These are phyloP conservation scores for Aproaerema taeniolella DNA, from an alignment of 2,888 invertebrate genomes.

Conservation along the genomic window DNA sequence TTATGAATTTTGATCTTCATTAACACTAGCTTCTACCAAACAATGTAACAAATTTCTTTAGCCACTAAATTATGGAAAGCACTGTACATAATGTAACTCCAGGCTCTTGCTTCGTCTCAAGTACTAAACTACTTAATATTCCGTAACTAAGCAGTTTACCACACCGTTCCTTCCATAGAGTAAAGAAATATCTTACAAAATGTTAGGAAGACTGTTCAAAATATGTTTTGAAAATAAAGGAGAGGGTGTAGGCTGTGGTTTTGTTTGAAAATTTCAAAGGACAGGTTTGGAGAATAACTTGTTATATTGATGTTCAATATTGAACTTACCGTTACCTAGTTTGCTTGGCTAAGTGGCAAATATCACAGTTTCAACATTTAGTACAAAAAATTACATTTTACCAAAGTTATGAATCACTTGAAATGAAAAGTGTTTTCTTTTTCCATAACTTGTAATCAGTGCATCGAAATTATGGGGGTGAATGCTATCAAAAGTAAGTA, in stretches of 20 bases:
- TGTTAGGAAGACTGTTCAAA: not conserved
- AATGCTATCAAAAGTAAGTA: too few relatives aligned
- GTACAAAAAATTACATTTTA: too few relatives aligned
- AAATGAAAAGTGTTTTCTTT: too few relatives aligned
- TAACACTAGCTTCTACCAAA: too few relatives aligned
- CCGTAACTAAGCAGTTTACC: constrained; percentile 42
- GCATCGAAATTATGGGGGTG: too few relatives aligned
- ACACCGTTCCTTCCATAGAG: not conserved
- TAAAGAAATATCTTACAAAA: not conserved
- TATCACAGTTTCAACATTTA: too few relatives aligned
- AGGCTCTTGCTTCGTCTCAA: not conserved
- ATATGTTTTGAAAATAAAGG: not conserved
- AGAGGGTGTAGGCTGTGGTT: constrained; percentile 8
- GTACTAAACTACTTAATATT: constrained; percentile 37
- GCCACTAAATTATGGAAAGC: not conserved
- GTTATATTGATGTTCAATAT: not conserved
- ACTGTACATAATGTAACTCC: not conserved
- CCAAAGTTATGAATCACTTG: too few relatives aligned
- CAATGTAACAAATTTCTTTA: not conserved
- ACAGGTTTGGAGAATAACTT: not conserved
- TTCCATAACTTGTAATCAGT: too few relatives aligned
- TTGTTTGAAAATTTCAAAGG: not conserved
- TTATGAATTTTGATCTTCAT: too few relatives aligned
- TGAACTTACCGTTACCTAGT: too few relatives aligned
- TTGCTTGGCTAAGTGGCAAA: too few relatives aligned